Base-by-base conservation (phyloP, 2,113 vertebrate species). In the Mustelus asterias region DNA sequence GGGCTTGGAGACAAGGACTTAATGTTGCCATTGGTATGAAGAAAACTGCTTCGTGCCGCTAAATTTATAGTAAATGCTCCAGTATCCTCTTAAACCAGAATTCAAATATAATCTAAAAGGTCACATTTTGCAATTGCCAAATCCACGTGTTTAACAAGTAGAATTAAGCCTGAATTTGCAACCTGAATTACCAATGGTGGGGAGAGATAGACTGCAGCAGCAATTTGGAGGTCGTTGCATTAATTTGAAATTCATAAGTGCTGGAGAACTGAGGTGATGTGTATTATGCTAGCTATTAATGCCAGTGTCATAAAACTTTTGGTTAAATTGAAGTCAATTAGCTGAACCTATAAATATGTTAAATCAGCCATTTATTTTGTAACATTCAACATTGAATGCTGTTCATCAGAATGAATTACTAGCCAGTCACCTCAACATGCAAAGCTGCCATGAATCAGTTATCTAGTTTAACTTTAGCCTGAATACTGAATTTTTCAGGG, bases 321-420 rank as follows among this genome's bases (percentile, higher is more conserved):
- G 24, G 37, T 70, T 44, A 48, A 69, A 94, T 94, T 94, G 93
- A 94, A 94, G 37, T 94, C 65, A 70, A 94, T 94, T 94, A 94
- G 10, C 93, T 94, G 93, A 94, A 70, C 63, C 37, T 37, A 94
- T 94, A 94, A 94, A 70, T 37, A 93, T 94, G 67, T 44, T 94
- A 94, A 94, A 41, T 94, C 24, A 44, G 65, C 63, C 37, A 69
- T 94, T 94, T 67, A 94, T 94, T 94, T 94, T 94, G 41, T 9
- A 69, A 48, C 41, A 44, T 70, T 70, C 1, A 26, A 70, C n/a
- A 41, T 70, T 94, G 63, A 60, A 90, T 18, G 13, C 29, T 90
- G 58, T 60, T 90, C 58, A 33, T 90, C 92, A 69, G 92, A 44
- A 70, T 94, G 63, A 94, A 94, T 24, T 24, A 41, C 18, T 11